phyloP scores from a whole-genome alignment of 2,888 invertebrate genomes.

The Cryptus viduatorius region DNA sequence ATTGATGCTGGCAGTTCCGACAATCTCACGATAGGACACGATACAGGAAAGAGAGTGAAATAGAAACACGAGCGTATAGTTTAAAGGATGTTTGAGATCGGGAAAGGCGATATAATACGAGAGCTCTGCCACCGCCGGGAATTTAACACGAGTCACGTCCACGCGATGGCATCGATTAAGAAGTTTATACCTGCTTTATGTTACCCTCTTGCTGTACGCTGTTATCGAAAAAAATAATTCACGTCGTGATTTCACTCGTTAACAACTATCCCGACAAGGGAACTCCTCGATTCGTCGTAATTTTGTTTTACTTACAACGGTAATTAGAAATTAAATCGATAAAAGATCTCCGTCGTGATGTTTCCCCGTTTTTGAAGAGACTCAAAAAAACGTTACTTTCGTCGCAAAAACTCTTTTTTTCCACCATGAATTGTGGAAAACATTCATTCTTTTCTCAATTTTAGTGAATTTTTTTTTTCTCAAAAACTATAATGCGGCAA shows the following conservation, averaged over 20 bases:
- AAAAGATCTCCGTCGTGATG: not conserved
- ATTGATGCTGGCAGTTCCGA: constrained; percentile 51
- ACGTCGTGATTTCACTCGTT: constrained; percentile 17
- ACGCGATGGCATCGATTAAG: constrained; percentile 51
- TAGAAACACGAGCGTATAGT: constrained; percentile 27
- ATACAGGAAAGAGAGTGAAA: constrained; percentile 26
- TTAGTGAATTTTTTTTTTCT: no score
- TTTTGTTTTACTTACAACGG: constrained; percentile 1
- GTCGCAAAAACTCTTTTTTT: no score
- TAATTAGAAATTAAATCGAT: constrained; percentile 4
- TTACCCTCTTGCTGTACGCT: not conserved
- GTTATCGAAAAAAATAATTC: constrained; percentile 24
- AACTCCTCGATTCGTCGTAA: not conserved
- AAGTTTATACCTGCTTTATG: constrained; percentile 30
- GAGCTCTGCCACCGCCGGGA: constrained; percentile 32
- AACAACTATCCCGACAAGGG: constrained; percentile 15
- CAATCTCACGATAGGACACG: constrained; percentile 40
- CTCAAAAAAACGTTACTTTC: no score
- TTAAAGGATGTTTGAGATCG: constrained; percentile 44
- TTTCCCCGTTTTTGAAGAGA: no score
- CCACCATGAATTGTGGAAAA: no score
- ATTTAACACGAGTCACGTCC: constrained; percentile 47
- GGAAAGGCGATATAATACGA: constrained; percentile 45
- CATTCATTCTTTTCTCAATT: no score
- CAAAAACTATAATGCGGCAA: no score